phyloP scores from a whole-genome alignment of 2,797 vertebrate species.

The Gymnothorax javanicus region DNA sequence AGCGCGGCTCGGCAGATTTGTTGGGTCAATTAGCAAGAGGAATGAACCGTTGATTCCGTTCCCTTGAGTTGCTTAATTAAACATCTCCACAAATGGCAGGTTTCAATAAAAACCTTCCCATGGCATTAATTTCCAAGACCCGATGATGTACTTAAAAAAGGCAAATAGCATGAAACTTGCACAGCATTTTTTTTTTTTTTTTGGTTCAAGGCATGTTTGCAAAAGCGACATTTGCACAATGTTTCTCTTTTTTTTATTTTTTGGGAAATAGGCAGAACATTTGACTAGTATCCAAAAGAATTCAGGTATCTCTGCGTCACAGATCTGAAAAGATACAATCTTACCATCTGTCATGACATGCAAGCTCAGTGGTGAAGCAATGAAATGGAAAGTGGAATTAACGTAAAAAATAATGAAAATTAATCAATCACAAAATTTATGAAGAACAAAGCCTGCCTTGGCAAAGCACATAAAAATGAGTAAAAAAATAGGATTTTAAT shows the following conservation, averaged over 20 bases:
- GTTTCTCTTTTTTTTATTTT: not conserved
- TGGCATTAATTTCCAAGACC: conserved; percentile 5
- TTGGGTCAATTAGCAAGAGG: conserved; percentile 72
- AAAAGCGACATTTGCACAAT: not conserved
- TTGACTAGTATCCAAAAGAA: not conserved
- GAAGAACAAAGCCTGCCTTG: not conserved
- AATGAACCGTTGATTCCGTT: conserved; percentile 55
- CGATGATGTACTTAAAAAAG: not conserved
- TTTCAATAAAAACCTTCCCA: not conserved
- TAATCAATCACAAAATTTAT: conserved; percentile 4
- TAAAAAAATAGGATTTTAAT: not conserved
- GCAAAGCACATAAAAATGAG: not conserved
- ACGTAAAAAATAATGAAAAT: conserved; percentile 9
- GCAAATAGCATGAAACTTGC: not conserved
- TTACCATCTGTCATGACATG: not conserved
- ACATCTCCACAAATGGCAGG: not conserved
- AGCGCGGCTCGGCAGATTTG: conserved; percentile 61
- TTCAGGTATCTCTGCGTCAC: not conserved
- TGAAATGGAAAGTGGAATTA: conserved; percentile 1
- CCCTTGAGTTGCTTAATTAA: conserved; percentile 26
- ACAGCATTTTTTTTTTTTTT: not conserved
- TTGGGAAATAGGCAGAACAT: not conserved
- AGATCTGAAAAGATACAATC: not conserved
- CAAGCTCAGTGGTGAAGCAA: conserved; percentile 17
- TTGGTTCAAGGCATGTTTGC: not conserved